Percentiles rank a stretch among this genome's conserved stretches.
These are phyloP conservation scores for Macrobrachium rosenbergii DNA, from an alignment of 1,140 invertebrate species.

Conservation along the genomic window DNA sequence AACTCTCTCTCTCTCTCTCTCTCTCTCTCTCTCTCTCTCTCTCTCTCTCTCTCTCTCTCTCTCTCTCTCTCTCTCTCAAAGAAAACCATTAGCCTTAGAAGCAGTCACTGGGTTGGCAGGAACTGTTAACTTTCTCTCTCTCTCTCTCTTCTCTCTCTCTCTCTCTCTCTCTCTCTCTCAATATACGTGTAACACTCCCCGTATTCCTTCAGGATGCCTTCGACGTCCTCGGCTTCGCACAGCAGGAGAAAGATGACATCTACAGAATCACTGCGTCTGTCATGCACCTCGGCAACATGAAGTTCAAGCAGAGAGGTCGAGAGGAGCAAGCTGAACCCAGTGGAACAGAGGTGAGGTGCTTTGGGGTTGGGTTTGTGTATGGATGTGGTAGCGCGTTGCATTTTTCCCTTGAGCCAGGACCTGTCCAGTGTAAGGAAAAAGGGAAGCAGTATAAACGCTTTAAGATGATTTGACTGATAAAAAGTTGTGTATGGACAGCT, in stretches of 20 bases:
- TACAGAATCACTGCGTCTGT: constrained; percentile 75
- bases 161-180: constrained; percentile 31
- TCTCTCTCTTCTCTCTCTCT: constrained; percentile 26
- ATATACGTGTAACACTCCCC: not conserved
- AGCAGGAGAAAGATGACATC: constrained; percentile 74
- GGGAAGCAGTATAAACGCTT: not conserved
- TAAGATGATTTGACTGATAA: not conserved
- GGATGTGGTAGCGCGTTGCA: too few species aligned
- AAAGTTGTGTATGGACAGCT: not conserved
- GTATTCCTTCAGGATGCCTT: constrained; percentile 70
- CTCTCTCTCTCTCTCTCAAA: constrained; percentile 33
- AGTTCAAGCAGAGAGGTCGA: constrained; percentile 48
- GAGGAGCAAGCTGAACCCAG: constrained; percentile 86
- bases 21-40: constrained; percentile 33
- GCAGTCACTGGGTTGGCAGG: too few species aligned
- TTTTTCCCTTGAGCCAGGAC: too few species aligned
- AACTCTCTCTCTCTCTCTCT: not conserved
- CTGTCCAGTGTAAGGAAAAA: not conserved
- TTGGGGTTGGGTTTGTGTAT: too few species aligned
- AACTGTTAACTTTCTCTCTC: constrained; percentile 14
- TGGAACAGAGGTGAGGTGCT: constrained; percentile 71
- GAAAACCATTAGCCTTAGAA: too few species aligned
- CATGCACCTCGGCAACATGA: constrained; percentile 80
- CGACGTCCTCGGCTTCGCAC: constrained; percentile 74
- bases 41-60: constrained; percentile 27